Base-by-base conservation (phyloP, 2,113 vertebrate species). In the Xyrauchen texanus region DNA sequence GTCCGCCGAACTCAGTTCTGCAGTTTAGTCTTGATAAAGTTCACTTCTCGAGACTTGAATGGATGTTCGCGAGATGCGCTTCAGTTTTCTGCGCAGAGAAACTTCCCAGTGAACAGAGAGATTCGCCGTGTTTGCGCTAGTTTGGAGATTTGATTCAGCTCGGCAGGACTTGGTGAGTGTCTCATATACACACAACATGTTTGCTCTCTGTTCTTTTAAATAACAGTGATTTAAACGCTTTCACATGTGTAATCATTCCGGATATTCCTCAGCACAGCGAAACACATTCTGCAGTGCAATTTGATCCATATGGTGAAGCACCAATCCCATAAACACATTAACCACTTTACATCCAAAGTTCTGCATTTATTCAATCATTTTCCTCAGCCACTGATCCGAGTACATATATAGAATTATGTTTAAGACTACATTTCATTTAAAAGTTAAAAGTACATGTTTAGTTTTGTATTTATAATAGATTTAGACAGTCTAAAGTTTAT, bases 251-350 rank as follows among this genome's bases (percentile, higher is more conserved):
- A 91, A 93, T 94, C 92, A 91, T 89, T 89, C 86, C 93, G 95
- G 95, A 95, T 95, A 95, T 91, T 91, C 90, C 95, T 95, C 92
- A n/a, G n/a, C n/a, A n/a, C n/a, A n/a, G n/a, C n/a, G n/a, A n/a
- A n/a, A n/a, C n/a, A n/a, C 92, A 95, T 95, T 88, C 88, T 66
- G 84, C 78, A 88, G 55, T 93, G 95, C 93, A 95, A 95, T 92
- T 93, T 93, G 94, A 95, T 94, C 92, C 91, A 88, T 91, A 91
- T 91, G 92, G 86, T 34, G 90, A 90, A 89, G 89, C 89, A 34
- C 21, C 21, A 34, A 84, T 76, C 76, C 65, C 88, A 93, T 90
- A 34, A 34, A 34, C 21, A 34, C 21, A 34, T 34, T 3, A 34
- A 34, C 21, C 21, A 34, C n/a, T n/a, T n/a, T n/a, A n/a, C n/a